Percentiles rank a stretch among this genome's conserved stretches.
Evolutionary conservation across 2,113 vertebrate genomes (phyloP).

Genomic region (Gambusia affinis): DNA sequence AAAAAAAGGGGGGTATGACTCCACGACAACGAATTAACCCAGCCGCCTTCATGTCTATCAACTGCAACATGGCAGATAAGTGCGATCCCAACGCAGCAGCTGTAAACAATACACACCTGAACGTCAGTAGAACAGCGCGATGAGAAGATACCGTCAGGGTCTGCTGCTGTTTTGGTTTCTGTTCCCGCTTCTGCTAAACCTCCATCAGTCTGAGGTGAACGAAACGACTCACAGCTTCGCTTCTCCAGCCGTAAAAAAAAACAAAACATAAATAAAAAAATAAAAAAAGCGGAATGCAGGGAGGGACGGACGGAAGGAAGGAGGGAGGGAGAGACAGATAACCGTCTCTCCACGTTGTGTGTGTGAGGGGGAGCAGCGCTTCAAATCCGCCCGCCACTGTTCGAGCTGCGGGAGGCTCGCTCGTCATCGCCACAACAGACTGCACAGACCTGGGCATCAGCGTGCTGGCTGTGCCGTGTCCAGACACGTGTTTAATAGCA

Average conservation of each 20-base stretch:
- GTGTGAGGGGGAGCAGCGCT: slow-evolving; percentile 51
- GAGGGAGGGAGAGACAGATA: slow-evolving; percentile 15
- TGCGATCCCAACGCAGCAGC: slow-evolving; percentile 12
- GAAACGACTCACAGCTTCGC: slow-evolving; percentile 59
- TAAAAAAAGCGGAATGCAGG: slow-evolving; percentile 34
- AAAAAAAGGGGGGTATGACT: background rate
- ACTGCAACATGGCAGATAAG: slow-evolving; percentile 3
- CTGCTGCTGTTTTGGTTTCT: slow-evolving; percentile 62
- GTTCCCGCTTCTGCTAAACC: slow-evolving; percentile 63
- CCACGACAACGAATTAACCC: background rate
- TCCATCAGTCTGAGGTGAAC: slow-evolving; percentile 60
- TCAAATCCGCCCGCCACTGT: slow-evolving; percentile 75
- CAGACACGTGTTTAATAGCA: slow-evolving; percentile 8
- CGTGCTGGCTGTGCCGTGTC: slow-evolving; percentile 7
- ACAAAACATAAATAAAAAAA: slow-evolving; percentile 71
- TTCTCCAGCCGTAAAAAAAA: slow-evolving; percentile 46
- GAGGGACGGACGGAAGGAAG: slow-evolving; percentile 13
- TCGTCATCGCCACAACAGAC: slow-evolving; percentile 58
- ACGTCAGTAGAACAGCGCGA: background rate
- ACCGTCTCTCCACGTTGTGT: slow-evolving; percentile 60
- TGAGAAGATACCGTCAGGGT: slow-evolving; percentile 33
- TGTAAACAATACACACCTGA: slow-evolving; percentile 33
- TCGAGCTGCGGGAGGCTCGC: slow-evolving; percentile 63
- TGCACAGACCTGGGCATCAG: slow-evolving; percentile 29
- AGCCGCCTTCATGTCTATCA: slow-evolving; percentile 5